Conservation (phyloP, 2,888 invertebrate species). For the Dilophus febrilis region DNA sequence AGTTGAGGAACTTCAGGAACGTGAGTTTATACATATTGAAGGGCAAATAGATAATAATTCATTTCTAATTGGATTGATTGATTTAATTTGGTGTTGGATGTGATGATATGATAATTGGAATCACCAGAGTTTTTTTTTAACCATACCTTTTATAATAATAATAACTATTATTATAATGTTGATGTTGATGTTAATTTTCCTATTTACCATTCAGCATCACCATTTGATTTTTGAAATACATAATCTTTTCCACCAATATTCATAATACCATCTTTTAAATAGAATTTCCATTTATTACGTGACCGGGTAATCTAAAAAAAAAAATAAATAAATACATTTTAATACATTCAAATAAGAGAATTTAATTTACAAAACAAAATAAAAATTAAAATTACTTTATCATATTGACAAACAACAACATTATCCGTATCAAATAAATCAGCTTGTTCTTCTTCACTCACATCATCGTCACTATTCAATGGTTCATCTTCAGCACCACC, state of each 20-base stretch:
- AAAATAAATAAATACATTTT: constrained; percentile 9
- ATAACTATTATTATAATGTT: too few species aligned
- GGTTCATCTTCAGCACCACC: constrained; percentile 75
- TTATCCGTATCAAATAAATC: constrained; percentile 98
- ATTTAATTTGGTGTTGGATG: too few species aligned
- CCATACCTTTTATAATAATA: too few species aligned
- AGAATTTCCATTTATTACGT: constrained; percentile 98
- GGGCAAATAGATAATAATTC: too few species aligned
- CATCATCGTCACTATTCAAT: constrained; percentile 89
- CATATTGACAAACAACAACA: constrained; percentile 98
- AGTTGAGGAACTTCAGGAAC: too few species aligned
- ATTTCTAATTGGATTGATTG: too few species aligned
- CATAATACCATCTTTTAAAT: constrained; percentile 99
- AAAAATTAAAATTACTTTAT: constrained; percentile 49
- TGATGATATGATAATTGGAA: too few species aligned
- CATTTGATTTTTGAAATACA: constrained; percentile 96
- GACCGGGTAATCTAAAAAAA: constrained; percentile 75
- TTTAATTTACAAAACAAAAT: not conserved
- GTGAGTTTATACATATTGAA: too few species aligned
- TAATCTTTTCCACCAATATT: constrained; percentile 95
- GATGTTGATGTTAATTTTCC: too few species aligned
- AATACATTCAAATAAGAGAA: not conserved
- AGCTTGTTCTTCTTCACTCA: constrained; percentile 74
- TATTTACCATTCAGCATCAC: constrained; percentile 98
- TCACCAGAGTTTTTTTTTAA: too few species aligned